Evolutionary conservation across 2,888 invertebrate genomes (phyloP).

Genomic region (Diabrotica balteata): DNA sequence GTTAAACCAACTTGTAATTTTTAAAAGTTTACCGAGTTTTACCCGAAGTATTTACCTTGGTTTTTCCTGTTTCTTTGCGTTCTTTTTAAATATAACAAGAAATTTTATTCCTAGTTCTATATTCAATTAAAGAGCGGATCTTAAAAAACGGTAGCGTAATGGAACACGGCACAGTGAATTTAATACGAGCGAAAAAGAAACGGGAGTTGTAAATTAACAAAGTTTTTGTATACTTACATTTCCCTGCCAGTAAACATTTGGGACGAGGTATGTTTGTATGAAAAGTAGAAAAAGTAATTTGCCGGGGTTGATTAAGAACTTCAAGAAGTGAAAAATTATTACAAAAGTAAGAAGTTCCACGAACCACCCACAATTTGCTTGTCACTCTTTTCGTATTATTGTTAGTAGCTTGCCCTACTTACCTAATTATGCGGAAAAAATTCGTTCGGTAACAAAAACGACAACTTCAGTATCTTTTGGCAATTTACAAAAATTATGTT

Average conservation of each 20-base stretch:
- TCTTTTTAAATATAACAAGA: neutral
- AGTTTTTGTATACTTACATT: constrained; percentile 15
- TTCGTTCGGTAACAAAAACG: neutral
- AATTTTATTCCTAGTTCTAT: neutral
- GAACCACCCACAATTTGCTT: neutral
- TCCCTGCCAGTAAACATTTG: neutral
- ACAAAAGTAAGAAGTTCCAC: neutral
- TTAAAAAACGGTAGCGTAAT: constrained; percentile 1
- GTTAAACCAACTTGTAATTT: too few relatives aligned
- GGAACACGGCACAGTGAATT: neutral
- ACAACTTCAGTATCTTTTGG: neutral
- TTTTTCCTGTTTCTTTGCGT: neutral
- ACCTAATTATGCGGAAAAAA: constrained; percentile 2
- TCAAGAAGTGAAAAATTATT: neutral
- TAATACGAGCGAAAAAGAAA: constrained; percentile 13
- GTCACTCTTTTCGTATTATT: constrained; percentile 1
- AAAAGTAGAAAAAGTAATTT: constrained; percentile 1
- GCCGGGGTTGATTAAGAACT: neutral
- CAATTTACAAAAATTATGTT: neutral
- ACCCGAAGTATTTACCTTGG: neutral
- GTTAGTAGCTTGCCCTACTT: constrained; percentile 5
- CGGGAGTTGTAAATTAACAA: constrained; percentile 13
- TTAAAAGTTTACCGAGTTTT: neutral
- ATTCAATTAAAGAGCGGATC: neutral
- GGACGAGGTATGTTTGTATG: neutral